Evolutionary conservation across 37 sponge, comb jelly and placozoan genomes (phyloP), one percentile per base, ranked within the genome.

Genomic region (Eunapius fragilis): DNA sequence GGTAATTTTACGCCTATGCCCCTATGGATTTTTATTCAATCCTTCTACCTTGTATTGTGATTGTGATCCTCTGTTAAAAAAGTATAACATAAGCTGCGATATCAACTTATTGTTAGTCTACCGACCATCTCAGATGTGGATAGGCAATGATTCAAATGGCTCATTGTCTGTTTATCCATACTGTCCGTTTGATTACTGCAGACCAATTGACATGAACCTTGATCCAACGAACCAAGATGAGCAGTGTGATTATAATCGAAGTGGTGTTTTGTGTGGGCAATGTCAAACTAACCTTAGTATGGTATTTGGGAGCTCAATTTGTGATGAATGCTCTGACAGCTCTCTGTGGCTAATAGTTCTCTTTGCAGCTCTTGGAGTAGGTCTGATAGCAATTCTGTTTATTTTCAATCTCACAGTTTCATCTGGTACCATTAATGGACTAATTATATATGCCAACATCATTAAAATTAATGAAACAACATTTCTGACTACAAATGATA

Each of bases 361-460:
- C 12, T 34, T 77, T 37, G 77, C 41, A 3, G 25, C 37, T 14
- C 14, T 25, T 3, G 77, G 77, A 25, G 35, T 77, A 25, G 26
- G 34, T 0, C 41, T 77, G 38, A 41, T 77, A 25, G 25, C 37
- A 3, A 0, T 77, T 19, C 35, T 77, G 38, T 38, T 34, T 11
- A 41, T 77, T 30, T 22, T 37, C 14, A 77, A 77, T 34, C 35
- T 77, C 10, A 77, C 77, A 1, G 77, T 77, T 77, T 34, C 77
- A 19, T 38, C 38, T 14, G 77, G 77, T 25, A 34, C 74, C 30
- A 35, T 84, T 38, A 84, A 84, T 74, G 84, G 84, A 23, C 17
- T 84, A 11, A 74, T 84, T 26, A 38, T 84, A 10, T 84, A 84
- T 41, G 84, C 84, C 0, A 84, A 84, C 67, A 84, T 84, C 2